Percentiles rank a stretch among this genome's conserved stretches.
These are phyloP conservation scores for Microcebus murinus DNA, from an alignment of 2,113 vertebrate genomes.

Conservation along the genomic window DNA sequence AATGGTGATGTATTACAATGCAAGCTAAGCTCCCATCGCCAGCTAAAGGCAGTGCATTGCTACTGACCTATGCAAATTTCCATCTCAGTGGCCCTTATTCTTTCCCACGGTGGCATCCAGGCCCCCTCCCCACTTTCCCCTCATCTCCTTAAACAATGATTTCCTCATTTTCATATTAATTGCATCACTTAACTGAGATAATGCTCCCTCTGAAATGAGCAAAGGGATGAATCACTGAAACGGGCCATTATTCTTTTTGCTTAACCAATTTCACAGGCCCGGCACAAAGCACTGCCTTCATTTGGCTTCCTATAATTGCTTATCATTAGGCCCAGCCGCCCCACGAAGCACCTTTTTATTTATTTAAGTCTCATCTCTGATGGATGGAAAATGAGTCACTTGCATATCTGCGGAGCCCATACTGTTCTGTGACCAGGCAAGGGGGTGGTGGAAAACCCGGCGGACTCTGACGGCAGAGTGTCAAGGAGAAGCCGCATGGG, in stretches of 20 bases:
- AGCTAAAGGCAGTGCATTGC: slow-evolving; percentile 84
- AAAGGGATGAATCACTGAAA: slow-evolving; percentile 89
- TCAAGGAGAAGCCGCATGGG: slow-evolving; percentile 29
- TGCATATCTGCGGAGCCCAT: slow-evolving; percentile 87
- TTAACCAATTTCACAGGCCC: slow-evolving; percentile 90
- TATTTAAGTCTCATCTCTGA: slow-evolving; percentile 89
- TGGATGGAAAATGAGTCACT: slow-evolving; percentile 89
- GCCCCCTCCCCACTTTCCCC: slow-evolving; percentile 79
- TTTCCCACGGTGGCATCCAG: slow-evolving; percentile 77
- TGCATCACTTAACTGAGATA: slow-evolving; percentile 91
- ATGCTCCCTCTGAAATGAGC: slow-evolving; percentile 89
- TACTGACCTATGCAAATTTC: slow-evolving; percentile 89
- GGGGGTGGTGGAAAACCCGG: slow-evolving; percentile 77
- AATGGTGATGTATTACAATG: slow-evolving; percentile 84
- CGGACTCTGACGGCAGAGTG: slow-evolving; percentile 77
- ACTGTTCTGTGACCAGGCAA: slow-evolving; percentile 82
- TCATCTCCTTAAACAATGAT: slow-evolving; percentile 90
- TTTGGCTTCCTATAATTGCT: slow-evolving; percentile 90
- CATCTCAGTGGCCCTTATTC: slow-evolving; percentile 82
- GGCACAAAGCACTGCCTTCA: slow-evolving; percentile 88
- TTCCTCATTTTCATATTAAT: slow-evolving; percentile 94
- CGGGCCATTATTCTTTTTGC: slow-evolving; percentile 90
- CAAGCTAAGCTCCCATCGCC: slow-evolving; percentile 82
- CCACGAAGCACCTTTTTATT: slow-evolving; percentile 89
- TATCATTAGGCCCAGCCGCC: slow-evolving; percentile 91